phyloP scores from a whole-genome alignment of 2,888 invertebrate genomes.

The Mesoligia furuncula region DNA sequence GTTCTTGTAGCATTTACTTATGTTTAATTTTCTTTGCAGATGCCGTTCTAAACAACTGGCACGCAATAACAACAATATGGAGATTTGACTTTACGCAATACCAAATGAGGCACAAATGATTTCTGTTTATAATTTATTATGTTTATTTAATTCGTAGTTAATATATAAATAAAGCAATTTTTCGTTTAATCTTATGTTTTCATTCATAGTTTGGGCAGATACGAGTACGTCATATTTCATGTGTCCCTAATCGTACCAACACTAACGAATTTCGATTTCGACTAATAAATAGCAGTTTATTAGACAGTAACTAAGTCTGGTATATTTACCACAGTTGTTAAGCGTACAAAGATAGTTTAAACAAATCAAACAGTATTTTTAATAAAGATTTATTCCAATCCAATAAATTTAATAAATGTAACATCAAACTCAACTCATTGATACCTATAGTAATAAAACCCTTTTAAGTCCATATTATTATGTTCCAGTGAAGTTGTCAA shows the following conservation, averaged over 20 bases:
- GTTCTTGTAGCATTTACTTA: background rate
- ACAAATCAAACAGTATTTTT: constrained; percentile 8
- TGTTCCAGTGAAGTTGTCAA: background rate
- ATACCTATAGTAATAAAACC: constrained; percentile 3
- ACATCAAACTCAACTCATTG: background rate
- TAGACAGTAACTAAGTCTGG: background rate
- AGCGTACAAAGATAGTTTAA: background rate
- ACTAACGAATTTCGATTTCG: background rate
- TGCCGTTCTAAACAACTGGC: constrained; percentile 46
- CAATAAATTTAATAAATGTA: background rate
- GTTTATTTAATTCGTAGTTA: constrained; percentile 49
- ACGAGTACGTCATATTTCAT: no score
- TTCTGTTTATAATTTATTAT: constrained; percentile 48
- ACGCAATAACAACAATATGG: background rate
- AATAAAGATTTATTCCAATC: constrained; percentile 32
- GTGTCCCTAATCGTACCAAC: no score
- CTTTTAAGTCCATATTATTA: background rate
- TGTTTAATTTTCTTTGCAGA: constrained; percentile 46
- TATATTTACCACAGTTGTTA: background rate
- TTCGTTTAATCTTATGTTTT: constrained; percentile 27
- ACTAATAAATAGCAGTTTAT: background rate
- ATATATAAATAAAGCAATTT: constrained; percentile 63
- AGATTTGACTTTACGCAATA: constrained; percentile 17
- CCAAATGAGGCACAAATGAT: constrained; percentile 28
- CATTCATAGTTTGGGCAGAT: background rate